Evolutionary conservation across 2,888 invertebrate species (phyloP).

Genomic region (Ceramica pisi): DNA sequence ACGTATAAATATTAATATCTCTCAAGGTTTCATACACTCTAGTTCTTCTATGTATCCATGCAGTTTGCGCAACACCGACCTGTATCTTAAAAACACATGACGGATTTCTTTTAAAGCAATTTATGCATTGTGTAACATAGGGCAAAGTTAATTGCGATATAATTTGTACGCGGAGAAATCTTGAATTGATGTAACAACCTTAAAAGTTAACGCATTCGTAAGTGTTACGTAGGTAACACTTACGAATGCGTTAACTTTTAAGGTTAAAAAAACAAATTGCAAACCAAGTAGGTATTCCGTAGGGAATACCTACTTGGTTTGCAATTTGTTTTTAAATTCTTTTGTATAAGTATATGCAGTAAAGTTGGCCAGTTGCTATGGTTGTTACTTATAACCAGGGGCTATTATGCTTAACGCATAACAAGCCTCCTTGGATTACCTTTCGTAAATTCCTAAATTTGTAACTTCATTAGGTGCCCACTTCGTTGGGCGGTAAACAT

Average conservation of each 20-base stretch:
- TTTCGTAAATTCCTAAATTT: no score
- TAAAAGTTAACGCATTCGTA: neutral
- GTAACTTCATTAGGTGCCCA: no score
- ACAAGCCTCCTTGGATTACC: no score
- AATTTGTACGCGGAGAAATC: slow-evolving; percentile 16
- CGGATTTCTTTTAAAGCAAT: slow-evolving; percentile 7
- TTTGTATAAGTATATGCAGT: no score
- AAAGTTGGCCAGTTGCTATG: no score
- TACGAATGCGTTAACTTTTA: neutral
- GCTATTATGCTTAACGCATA: no score
- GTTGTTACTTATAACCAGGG: no score
- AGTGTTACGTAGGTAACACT: slow-evolving; percentile 7
- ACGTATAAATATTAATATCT: no score
- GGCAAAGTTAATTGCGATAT: slow-evolving; percentile 18
- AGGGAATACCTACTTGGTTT: slow-evolving; percentile 1
- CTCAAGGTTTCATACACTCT: neutral
- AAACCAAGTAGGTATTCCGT: no score
- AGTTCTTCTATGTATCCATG: neutral
- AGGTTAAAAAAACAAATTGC: no score
- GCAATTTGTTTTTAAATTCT: neutral
- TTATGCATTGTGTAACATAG: slow-evolving; percentile 16
- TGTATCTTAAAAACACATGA: neutral
- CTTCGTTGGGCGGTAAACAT: no score
- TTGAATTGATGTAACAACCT: neutral
- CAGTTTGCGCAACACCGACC: slow-evolving; percentile 7